Evolutionary conservation across 2,797 vertebrate species (phyloP), one percentile per base, ranked within the genome.

Genomic region (Helicolenus hilgendorfi): DNA sequence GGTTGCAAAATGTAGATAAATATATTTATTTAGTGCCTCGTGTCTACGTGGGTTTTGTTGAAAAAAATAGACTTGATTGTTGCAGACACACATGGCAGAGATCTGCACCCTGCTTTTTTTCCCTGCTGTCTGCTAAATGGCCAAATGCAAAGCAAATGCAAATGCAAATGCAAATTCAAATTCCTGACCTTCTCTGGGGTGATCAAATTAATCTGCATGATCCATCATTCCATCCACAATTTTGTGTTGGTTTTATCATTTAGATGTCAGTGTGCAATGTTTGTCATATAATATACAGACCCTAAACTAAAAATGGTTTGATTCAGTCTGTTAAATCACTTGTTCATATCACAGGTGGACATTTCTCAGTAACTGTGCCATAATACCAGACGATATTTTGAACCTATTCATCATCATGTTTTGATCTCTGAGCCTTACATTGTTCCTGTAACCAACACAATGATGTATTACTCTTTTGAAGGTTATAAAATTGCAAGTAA

Each of bases 181-280:
- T 53, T n/a, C 27, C 27, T 41, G 13, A 38, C 36, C 1, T 36
- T 36, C 0, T 55, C 49, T n/a, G 49, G 20, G 18, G 20, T 20
- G 7, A 55, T 55, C 9, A 55, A n/a, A 55, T 55, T n/a, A n/a
- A 55, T 55, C 9, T 22, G 53, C 55, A 14, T 26, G 11, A 58
- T 22, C 11, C 55, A 24, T 58, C 22, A 26, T 22, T 58, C n/a
- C 22, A 58, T 58, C 55, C 18, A 49, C 45, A 20, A 49, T 49
- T 20, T 14, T 38, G 38, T 14, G 38, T 38, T 38, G 13, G 38
- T 38, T 38, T 38, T 38, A 38, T 38, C 36, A 38, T 38, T 38
- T 0, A 0, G 36, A 38, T 38, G 20, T 56, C 53, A n/a, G 4
- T 5, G n/a, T 38, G 36, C 4, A 22, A 22, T n/a, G 0, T 10